Evolutionary conservation across 2,888 invertebrate genomes (phyloP).

Genomic region (Cephalotes varians): DNA sequence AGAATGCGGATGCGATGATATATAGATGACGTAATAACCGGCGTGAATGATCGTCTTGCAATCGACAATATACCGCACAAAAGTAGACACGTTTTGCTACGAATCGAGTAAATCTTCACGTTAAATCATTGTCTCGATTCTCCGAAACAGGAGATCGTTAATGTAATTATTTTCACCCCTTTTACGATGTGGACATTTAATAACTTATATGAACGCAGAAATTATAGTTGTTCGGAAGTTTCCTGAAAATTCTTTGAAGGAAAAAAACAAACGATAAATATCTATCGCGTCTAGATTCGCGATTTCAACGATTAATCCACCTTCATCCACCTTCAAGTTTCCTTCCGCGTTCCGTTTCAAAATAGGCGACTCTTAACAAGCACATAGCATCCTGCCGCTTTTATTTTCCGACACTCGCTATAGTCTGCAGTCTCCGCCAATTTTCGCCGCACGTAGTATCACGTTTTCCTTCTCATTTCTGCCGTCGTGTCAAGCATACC

Average conservation of each 20-base stretch:
- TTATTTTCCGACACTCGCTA: conserved; percentile 45
- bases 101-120: conserved; percentile 17
- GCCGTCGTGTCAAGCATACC: conserved; percentile 69
- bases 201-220: conserved; percentile 1
- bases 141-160: background rate
- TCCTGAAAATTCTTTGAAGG: background rate
- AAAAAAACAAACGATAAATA: conserved; percentile 6
- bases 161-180: background rate
- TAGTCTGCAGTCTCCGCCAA: conserved; percentile 60
- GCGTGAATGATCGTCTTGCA: conserved; percentile 22
- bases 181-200: background rate
- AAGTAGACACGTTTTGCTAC: background rate
- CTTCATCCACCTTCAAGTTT: conserved; percentile 17
- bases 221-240: background rate
- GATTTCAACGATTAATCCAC: conserved; percentile 27
- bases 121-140: background rate
- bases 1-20: conserved; percentile 58
- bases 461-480: conserved; percentile 75
- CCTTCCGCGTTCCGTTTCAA: conserved; percentile 1
- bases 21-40: conserved; percentile 22
- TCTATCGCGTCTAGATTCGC: conserved; percentile 18
- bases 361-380: conserved; percentile 45
- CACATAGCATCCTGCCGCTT: conserved; percentile 20
- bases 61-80: conserved; percentile 1
- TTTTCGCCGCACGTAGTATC: conserved; percentile 66